Evolutionary conservation across 2,888 invertebrate genomes (phyloP), one percentile per base, ranked within the genome.

Genomic region (Gibbula magus): DNA sequence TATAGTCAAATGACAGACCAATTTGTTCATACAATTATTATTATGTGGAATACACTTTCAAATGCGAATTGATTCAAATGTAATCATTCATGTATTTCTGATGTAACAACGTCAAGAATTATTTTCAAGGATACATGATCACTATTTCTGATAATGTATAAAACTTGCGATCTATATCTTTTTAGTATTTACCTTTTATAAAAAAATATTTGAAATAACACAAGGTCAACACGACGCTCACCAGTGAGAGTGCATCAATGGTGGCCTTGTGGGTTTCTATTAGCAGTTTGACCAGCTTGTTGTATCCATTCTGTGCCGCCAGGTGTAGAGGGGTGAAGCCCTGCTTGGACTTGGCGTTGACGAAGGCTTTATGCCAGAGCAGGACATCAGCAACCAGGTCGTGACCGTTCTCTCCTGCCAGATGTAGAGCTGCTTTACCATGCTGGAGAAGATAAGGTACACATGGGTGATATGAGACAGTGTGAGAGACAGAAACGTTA

Each of bases 271-370:
- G 98, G 90, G 98, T 98, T 93, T 97, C 96, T 82, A 99, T 97
- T 82, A 99, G 95, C 92, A 98, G 97, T 91, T 97, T 96, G 25
- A 97, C 97, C 84, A 95, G 93, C 93, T 97, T 96, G 18, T 97
- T 96, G 93, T 96, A 99, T 8, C 99, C 99, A 91, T 98, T 98
- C 96, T 97, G 96, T 1, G 99, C 98, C 0, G 99, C 99, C 92
- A 99, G 94, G 94, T 99, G 99, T 20, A 99, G 94, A 0, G 99
- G 99, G 7, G 99, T 99, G 88, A 99, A 95, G 7, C 99, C 99
- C 83, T 98, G 97, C 91, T 99, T 95, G 0, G 99, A 98, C 93
- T 99, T 99, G 20, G 98, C 98, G 93, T 99, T 99, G 84, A 99
- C 99, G 93, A 99, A 99, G 0, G 99, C 99, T 93, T 99, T 99